These are phyloP conservation scores for Ostrea edulis DNA, from an alignment of 1,140 invertebrate genomes.

Conservation along the genomic window DNA sequence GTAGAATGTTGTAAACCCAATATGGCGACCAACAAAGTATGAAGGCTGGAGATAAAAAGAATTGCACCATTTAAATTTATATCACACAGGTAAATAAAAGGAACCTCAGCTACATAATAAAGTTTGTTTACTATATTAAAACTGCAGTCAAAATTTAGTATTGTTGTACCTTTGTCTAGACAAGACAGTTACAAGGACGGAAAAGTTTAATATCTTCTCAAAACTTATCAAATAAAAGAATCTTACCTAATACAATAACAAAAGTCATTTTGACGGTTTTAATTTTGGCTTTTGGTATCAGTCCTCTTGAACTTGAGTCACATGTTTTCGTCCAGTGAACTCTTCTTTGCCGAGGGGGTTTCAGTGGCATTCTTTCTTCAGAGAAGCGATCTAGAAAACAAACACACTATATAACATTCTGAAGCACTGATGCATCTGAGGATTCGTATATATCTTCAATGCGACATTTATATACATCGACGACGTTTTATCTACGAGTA, in stretches of 20 bases:
- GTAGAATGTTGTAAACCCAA: slow-evolving; percentile 94
- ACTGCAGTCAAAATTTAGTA: no score
- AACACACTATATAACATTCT: not conserved
- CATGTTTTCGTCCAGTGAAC: not conserved
- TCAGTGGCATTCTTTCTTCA: not conserved
- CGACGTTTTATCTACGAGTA: no score
- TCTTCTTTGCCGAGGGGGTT: not conserved
- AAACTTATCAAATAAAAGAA: not conserved
- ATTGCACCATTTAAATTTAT: not conserved
- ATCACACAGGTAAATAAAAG: not conserved
- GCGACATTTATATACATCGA: no score
- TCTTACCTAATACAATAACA: slow-evolving; percentile 94
- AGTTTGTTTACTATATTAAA: no score
- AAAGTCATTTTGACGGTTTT: slow-evolving; percentile 99
- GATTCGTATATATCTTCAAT: no score
- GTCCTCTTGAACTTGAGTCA: slow-evolving; percentile 82
- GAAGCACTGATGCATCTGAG: no score
- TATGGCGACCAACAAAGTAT: slow-evolving; percentile 97
- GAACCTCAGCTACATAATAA: not conserved
- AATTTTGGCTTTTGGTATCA: slow-evolving; percentile 96
- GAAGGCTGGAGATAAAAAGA: slow-evolving; percentile 86
- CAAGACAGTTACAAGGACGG: no score
- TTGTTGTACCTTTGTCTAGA: no score
- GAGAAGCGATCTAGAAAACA: slow-evolving; percentile 2
- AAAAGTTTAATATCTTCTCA: not conserved